Percentiles rank a stretch among this genome's conserved stretches.
phyloP scores from a whole-genome alignment of 2,888 invertebrate genomes.

The Muschampia plurimacula region DNA sequence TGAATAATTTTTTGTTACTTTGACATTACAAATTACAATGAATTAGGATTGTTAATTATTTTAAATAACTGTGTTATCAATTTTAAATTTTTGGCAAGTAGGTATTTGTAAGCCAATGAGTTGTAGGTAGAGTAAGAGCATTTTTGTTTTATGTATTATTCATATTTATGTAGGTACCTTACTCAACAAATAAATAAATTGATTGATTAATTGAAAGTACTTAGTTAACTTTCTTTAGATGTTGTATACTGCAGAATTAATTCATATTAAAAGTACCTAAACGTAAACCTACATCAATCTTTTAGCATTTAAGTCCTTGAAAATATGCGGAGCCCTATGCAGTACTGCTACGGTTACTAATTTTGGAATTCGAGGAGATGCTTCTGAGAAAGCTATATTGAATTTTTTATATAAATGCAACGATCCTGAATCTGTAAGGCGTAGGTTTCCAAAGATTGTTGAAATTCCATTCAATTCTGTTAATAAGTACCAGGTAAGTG shows the following conservation, averaged over 20 bases:
- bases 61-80: too few relatives aligned
- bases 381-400: slow-evolving; percentile 96
- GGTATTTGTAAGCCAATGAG: too few relatives aligned
- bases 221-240: too few relatives aligned
- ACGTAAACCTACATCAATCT: slow-evolving; percentile 19
- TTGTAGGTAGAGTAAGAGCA: too few relatives aligned
- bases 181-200: too few relatives aligned
- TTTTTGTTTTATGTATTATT: too few relatives aligned
- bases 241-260: not conserved
- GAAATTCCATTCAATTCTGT: slow-evolving; percentile 98
- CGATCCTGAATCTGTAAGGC: slow-evolving; percentile 91
- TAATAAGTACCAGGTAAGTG: slow-evolving; percentile 93
- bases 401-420: slow-evolving; percentile 88
- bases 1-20: too few relatives aligned
- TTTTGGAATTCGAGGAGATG: slow-evolving; percentile 93
- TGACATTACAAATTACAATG: too few relatives aligned
- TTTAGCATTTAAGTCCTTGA: slow-evolving; percentile 90
- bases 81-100: too few relatives aligned
- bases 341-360: slow-evolving; percentile 97
- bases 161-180: too few relatives aligned
- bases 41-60: too few relatives aligned
- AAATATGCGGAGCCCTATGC: slow-evolving; percentile 96
- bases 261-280: not conserved
- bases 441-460: slow-evolving; percentile 92
- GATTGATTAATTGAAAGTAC: too few relatives aligned